Percentiles rank a stretch among this genome's conserved stretches.
phyloP scores from a whole-genome alignment of 2,113 vertebrate species.

The Suricata suricatta region DNA sequence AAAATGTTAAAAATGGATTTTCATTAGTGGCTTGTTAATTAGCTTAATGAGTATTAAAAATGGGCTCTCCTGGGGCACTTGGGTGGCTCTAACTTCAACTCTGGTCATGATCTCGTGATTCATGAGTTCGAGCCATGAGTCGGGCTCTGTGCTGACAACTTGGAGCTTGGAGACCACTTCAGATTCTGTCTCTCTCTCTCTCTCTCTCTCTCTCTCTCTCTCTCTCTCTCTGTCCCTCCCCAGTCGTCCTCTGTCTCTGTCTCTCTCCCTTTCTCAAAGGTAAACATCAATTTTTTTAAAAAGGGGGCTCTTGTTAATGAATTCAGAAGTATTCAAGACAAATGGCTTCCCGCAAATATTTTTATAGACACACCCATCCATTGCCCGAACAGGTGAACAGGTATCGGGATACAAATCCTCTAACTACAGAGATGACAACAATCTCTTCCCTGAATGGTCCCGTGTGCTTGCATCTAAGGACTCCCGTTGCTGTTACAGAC shows the following conservation, averaged over 20 bases:
- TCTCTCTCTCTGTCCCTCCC: too few species aligned
- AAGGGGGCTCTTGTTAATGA: neutral
- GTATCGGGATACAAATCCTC: neutral
- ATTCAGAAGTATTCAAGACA: constrained; percentile 35
- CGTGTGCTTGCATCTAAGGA: neutral
- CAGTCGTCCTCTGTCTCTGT: too few species aligned
- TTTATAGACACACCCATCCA: neutral
- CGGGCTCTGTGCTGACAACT: too few species aligned
- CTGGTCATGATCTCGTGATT: too few species aligned
- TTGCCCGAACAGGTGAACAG: neutral
- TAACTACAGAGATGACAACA: neutral
- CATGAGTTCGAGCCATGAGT: too few species aligned
- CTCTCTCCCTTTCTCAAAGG: too few species aligned
- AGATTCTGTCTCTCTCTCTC: too few species aligned
- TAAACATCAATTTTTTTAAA: too few species aligned
- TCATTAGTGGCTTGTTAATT: constrained; percentile 54
- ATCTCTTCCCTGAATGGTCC: neutral
- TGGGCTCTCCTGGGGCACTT: too few species aligned
- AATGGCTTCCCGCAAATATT: neutral
- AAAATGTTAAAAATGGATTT: constrained; percentile 50
- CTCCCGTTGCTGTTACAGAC: neutral
- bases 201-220: too few species aligned
- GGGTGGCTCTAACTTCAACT: too few species aligned
- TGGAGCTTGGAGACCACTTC: too few species aligned
- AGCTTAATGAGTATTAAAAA: constrained; percentile 13